A percentile compares a stretch with the other conserved stretches of the same genome.
Conservation (phyloP, 2,113 vertebrate species). For the Urocitellus parryii region DNA sequence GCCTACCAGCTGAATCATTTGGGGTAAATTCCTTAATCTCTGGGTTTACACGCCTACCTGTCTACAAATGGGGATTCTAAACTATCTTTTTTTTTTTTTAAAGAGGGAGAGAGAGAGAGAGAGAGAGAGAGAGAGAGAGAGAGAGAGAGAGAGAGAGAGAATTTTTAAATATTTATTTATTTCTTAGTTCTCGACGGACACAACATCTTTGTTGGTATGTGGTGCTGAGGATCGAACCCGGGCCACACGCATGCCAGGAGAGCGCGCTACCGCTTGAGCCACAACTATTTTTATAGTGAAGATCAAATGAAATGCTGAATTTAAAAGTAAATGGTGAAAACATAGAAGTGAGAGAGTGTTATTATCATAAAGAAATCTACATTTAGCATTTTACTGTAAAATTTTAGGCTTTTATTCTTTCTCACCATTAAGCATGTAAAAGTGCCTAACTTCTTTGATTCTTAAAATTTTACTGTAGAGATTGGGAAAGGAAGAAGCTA, state of each 20-base stretch:
- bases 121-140: no score
- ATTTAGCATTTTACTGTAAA: neutral
- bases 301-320: neutral
- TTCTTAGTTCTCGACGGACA: no score
- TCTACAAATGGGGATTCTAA: neutral
- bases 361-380: neutral
- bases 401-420: neutral
- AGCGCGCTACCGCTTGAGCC: no score
- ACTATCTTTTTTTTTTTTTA: neutral
- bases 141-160: no score
- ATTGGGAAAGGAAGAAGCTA: neutral
- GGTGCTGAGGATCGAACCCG: no score
- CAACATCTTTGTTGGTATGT: no score
- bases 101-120: no score
- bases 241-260: no score
- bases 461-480: neutral
- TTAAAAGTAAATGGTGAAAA: no score
- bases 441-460: neutral
- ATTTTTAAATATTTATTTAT: no score
- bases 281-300: neutral
- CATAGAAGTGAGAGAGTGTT: no score
- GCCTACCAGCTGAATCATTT: neutral
- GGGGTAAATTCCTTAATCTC: neutral
- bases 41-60: neutral
- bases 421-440: neutral